Conservation (phyloP, 2,113 vertebrate species). For the Albula goreensis region DNA sequence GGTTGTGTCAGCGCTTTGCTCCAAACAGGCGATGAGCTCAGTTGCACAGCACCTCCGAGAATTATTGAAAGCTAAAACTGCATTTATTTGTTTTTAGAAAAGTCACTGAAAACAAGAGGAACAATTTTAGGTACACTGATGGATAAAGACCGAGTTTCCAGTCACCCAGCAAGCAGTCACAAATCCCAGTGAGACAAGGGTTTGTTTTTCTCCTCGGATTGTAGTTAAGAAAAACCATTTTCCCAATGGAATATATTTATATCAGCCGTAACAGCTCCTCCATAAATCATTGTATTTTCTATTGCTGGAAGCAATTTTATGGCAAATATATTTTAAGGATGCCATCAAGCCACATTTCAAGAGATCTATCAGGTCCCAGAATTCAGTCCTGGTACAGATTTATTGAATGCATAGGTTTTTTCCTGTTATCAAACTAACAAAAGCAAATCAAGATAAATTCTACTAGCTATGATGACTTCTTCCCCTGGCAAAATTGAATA, state of each 20-base stretch:
- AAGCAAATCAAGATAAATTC: too few species aligned
- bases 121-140: too few species aligned
- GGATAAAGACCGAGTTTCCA: too few species aligned
- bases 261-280: background rate
- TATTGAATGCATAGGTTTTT: background rate
- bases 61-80: too few species aligned
- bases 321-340: background rate
- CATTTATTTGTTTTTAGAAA: too few species aligned
- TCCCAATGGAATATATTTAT: background rate
- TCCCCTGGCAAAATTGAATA: too few species aligned
- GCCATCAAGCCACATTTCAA: background rate
- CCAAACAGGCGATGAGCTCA: too few species aligned
- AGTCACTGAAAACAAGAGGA: too few species aligned
- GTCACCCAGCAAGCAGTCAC: background rate
- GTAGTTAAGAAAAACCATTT: background rate
- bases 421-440: too few species aligned
- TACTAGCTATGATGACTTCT: too few species aligned
- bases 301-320: background rate
- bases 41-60: too few species aligned
- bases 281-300: background rate
- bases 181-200: background rate
- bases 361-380: background rate
- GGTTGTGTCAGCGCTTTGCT: too few species aligned
- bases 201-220: background rate
- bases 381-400: background rate